Evolutionary conservation across 2,888 invertebrate genomes (phyloP), one percentile per base, ranked within the genome.

Genomic region (Oxystoma pomonae): DNA sequence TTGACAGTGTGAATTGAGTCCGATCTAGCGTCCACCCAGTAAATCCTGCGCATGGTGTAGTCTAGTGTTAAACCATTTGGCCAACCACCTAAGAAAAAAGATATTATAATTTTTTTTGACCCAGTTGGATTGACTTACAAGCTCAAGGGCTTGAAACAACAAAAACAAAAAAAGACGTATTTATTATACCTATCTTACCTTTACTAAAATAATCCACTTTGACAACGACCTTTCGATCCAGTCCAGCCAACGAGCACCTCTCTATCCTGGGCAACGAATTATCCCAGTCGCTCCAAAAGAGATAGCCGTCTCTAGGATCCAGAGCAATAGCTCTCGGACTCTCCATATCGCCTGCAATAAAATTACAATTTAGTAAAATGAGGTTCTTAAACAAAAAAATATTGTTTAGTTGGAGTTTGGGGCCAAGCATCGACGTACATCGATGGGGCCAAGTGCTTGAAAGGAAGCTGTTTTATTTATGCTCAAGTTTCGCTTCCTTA

Each of bases 281-380:
- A 76, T 90, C 90, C 94, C 94, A 94, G 81, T 94, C 94, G 20
- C 90, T 90, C 94, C 94, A 94, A 83, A 94, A 94, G 68, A 94
- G 80, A 71, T 81, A 87, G 81, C 94, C 88, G 75, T 86, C 83
- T 70, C 89, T 77, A 0, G 94, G 92, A 81, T 94, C 94, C 17
- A 92, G 78, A 0, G 92, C 91, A 67, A 94, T 87, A 19, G 93
- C 92, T 61, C 94, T 83, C 1, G 94, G 92, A 69, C 90, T 91
- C 75, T 90, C 90, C 90, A 94, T 92, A 73, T 89, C 89, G 0
- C 67, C 76, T 1, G 90, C 89, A 50, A 94, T 83, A 9, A 94
- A 35, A 35, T 35, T n/a, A n/a, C n/a, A n/a, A n/a, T n/a, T n/a
- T n/a, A n/a, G n/a, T n/a, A n/a, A n/a, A n/a, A n/a, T n/a, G n/a